Base-by-base conservation (phyloP, 2,797 vertebrate species). In the Lates japonicus region DNA sequence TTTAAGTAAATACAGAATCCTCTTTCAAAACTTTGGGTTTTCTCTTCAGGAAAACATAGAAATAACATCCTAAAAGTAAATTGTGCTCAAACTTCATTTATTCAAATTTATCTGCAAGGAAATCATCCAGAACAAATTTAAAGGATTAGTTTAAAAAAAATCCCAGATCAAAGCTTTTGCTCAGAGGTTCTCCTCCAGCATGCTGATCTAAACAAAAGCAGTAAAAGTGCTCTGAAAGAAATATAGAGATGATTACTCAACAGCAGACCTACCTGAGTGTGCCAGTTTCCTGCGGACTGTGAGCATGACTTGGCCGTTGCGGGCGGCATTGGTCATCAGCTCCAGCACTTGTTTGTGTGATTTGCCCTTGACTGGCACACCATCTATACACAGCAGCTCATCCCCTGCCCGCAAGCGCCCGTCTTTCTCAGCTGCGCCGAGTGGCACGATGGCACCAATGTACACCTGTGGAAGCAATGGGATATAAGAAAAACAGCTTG, bases 291-390 rank as follows among this genome's bases (percentile, higher is more conserved):
- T 95, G 74, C 98, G 95, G 59, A 99, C 97, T 0, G 98, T 99
- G 20, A 99, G 94, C 92, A 99, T 93, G 90, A 99, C 98, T 60
- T 99, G 98, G 13, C 98, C 98, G 0, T 99, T 99, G 12, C 98
- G 96, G n/a, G 98, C 98, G 0, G 98, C 98, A 0, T 97, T 96
- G 49, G 98, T 99, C 98, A 99, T 99, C 52, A 99, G 94, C 86
- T 99, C 98, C 91, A 99, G 89, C 64, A 99, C 98, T 73, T 99
- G 98, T 80, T 98, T 99, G 95, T 99, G 98, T 3, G 98, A 97
- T 90, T 98, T 98, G 71, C 97, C 97, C 86, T 98, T 99, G 5
- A 99, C 97, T 0, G 97, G 94, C 67, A 99, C 95, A 0, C 98
- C 97, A 4, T 99, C 98, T 7, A 99, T 99, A 60, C 98, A 98